A percentile compares a stretch with the other conserved stretches of the same genome.
Conservation (phyloP, 2,888 invertebrate species). For the Metallyticus violacea region DNA sequence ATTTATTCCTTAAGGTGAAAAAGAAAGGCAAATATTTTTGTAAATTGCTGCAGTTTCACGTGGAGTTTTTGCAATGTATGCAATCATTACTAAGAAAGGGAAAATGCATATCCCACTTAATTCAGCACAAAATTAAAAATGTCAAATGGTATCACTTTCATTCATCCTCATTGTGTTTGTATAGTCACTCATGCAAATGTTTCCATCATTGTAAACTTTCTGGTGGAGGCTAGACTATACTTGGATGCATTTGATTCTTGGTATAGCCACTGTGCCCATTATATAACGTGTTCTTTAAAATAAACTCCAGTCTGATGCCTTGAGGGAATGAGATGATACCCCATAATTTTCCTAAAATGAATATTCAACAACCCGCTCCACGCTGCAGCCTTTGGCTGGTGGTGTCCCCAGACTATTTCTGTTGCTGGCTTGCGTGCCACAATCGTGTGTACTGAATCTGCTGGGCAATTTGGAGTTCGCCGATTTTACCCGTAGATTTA, state of each 20-base stretch:
- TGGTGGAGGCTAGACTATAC: not conserved
- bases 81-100: too few relatives aligned
- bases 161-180: too few relatives aligned
- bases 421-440: not conserved
- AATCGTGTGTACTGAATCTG: not conserved
- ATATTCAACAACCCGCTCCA: not conserved
- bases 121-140: too few relatives aligned
- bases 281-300: not conserved
- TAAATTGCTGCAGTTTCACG: too few relatives aligned
- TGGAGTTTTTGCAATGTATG: too few relatives aligned
- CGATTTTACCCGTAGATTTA: not conserved
- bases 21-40: too few relatives aligned
- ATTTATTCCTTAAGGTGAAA: too few relatives aligned
- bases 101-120: too few relatives aligned
- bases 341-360: not conserved
- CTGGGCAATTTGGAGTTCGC: not conserved
- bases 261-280: not conserved
- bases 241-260: not conserved
- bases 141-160: too few relatives aligned
- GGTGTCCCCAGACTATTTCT: not conserved
- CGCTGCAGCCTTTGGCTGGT: not conserved
- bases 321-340: not conserved
- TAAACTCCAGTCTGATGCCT: not conserved
- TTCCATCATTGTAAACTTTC: too few relatives aligned
- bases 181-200: too few relatives aligned